A percentile compares a stretch with the other conserved stretches of the same genome.
These are phyloP conservation scores for Heliconius eleuchia DNA, from an alignment of 1,140 invertebrate species.

Conservation along the genomic window DNA sequence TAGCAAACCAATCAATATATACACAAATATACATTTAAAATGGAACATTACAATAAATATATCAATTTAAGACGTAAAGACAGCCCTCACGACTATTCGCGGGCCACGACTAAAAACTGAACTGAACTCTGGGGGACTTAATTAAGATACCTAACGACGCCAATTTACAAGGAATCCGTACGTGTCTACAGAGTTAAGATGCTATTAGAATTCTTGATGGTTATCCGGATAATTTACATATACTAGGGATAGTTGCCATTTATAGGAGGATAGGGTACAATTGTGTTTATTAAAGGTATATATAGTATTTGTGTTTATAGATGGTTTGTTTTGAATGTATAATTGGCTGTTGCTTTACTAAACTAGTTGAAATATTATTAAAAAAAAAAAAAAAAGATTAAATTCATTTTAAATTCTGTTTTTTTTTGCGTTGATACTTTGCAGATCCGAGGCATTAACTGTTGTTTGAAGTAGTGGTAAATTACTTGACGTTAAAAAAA, in stretches of 20 bases:
- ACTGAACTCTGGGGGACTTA: slow-evolving; percentile 51
- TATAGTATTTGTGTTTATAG: neutral
- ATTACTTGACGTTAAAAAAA: too few relatives aligned
- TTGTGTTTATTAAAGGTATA: neutral
- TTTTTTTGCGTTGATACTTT: too few relatives aligned
- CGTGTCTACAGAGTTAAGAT: slow-evolving; percentile 60
- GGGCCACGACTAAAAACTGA: slow-evolving; percentile 67
- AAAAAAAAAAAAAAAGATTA: too few relatives aligned
- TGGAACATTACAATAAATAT: slow-evolving; percentile 1
- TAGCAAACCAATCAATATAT: neutral
- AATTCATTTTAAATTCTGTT: too few relatives aligned
- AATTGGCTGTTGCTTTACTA: neutral
- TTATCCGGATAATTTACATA: slow-evolving; percentile 31
- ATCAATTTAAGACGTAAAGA: slow-evolving; percentile 18
- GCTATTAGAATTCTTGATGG: slow-evolving; percentile 49
- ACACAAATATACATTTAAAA: slow-evolving; percentile 5
- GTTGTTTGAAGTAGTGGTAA: too few relatives aligned
- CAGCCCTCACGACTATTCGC: slow-evolving; percentile 42
- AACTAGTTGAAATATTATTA: too few relatives aligned
- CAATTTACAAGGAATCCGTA: slow-evolving; percentile 72
- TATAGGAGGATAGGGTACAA: neutral
- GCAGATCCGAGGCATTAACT: too few relatives aligned
- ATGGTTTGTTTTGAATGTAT: neutral
- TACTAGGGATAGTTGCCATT: neutral
- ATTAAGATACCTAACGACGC: slow-evolving; percentile 73